phyloP scores from a whole-genome alignment of 2,797 vertebrate genomes.

The Galagoides demidoff region DNA sequence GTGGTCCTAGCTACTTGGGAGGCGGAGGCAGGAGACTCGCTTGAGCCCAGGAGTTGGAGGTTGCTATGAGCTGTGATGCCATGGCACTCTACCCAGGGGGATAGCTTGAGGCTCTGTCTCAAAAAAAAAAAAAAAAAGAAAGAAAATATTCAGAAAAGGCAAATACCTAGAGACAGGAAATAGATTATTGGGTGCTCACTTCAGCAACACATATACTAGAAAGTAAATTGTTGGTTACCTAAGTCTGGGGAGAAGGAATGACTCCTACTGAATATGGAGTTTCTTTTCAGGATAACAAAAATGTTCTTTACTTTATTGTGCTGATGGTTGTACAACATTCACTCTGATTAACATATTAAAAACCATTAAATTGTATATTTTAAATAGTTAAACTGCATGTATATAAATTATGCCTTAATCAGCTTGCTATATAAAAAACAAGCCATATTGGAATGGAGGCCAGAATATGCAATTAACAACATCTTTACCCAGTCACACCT shows the following conservation, averaged over 20 bases:
- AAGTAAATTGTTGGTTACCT: neutral
- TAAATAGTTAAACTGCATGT: neutral
- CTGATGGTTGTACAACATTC: neutral
- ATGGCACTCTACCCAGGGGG: too few relatives aligned
- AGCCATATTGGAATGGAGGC: neutral
- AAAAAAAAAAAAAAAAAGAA: too few relatives aligned
- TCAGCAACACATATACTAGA: neutral
- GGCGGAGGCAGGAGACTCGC: too few relatives aligned
- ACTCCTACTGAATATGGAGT: neutral
- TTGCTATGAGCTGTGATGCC: too few relatives aligned
- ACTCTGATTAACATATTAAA: neutral
- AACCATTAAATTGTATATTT: neutral
- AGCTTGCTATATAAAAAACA: neutral
- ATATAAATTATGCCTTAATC: neutral
- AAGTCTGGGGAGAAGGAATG: neutral
- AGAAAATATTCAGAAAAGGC: neutral
- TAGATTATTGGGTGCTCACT: neutral
- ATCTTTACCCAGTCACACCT: neutral
- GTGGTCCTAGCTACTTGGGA: too few relatives aligned
- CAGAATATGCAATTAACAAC: slow-evolving; percentile 38
- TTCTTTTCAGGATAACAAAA: neutral
- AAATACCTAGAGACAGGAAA: neutral
- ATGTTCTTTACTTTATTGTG: neutral
- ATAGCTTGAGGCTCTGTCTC: too few relatives aligned
- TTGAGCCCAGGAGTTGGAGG: too few relatives aligned